Conservation (phyloP, 1,140 invertebrate genomes). For the Philopotamus ludificatus region DNA sequence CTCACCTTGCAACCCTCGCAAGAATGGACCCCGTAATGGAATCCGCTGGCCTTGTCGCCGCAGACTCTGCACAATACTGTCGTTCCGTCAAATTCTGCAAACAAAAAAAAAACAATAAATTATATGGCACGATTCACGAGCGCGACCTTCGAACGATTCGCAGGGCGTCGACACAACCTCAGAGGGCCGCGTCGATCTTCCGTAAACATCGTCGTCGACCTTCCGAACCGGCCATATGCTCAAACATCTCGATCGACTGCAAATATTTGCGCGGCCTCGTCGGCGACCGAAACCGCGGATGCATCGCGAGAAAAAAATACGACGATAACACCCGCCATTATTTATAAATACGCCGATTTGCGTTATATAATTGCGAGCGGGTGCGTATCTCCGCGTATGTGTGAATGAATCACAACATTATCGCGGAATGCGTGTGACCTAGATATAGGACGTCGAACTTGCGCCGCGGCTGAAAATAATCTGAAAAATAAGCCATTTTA, state of each 20-base stretch:
- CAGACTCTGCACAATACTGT: conserved; percentile 97
- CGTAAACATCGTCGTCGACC: too few relatives aligned
- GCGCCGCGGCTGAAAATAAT: conserved; percentile 30
- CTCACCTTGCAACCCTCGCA: conserved; percentile 99
- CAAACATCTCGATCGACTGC: not conserved
- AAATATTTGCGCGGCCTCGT: not conserved
- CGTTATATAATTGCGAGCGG: not conserved
- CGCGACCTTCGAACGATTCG: too few relatives aligned
- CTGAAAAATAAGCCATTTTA: conserved; percentile 36
- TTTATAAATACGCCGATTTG: not conserved
- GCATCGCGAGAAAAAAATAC: not conserved
- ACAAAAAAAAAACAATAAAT: conserved; percentile 45
- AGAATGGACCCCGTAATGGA: conserved; percentile 99
- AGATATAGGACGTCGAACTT: conserved; percentile 33
- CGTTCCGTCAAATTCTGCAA: conserved; percentile 98
- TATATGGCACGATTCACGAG: too few relatives aligned
- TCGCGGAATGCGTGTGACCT: conserved; percentile 27
- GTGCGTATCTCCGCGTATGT: not conserved
- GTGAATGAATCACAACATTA: conserved; percentile 1
- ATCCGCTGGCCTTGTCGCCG: conserved; percentile 97
- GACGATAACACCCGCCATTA: not conserved
- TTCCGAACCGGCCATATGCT: too few relatives aligned
- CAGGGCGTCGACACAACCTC: too few relatives aligned
- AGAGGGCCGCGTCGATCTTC: too few relatives aligned
- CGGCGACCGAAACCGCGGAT: not conserved